Evolutionary conservation across 2,797 vertebrate species (phyloP).

Genomic region (Nothura maculosa): DNA sequence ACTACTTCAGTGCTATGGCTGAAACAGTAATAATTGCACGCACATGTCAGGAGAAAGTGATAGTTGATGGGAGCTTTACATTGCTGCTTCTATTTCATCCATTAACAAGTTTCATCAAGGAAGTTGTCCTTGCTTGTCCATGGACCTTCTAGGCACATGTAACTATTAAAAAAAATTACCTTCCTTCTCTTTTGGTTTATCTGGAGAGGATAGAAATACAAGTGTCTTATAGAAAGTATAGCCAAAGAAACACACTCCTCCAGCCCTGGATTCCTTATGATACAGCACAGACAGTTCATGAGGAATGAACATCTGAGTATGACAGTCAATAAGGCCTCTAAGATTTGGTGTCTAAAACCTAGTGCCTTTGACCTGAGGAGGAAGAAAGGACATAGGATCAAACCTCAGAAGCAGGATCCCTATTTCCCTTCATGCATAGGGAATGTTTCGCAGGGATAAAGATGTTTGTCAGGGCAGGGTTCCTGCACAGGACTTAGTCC

Average conservation of each 20-base stretch:
- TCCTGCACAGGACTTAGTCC: not conserved
- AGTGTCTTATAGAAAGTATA: not conserved
- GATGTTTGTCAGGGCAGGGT: not conserved
- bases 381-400: rapidly evolving
- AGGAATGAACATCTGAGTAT: not conserved
- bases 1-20: not conserved
- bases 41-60: not conserved
- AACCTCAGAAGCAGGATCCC: not conserved
- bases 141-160: not conserved
- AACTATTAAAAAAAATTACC: not conserved
- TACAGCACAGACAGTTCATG: not conserved
- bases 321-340: not conserved
- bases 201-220: not conserved
- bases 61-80: not conserved
- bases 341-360: not conserved
- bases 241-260: rapidly evolving
- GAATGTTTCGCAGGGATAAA: not conserved
- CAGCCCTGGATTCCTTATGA: not conserved
- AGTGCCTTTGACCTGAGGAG: not conserved
- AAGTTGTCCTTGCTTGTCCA: not conserved
- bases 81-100: not conserved
- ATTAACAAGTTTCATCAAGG: not conserved
- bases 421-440: not conserved
- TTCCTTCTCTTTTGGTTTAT: not conserved
- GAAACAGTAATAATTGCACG: rapidly evolving